phyloP scores from a whole-genome alignment of 2,888 invertebrate species.

The Drosophila kuntzei region DNA sequence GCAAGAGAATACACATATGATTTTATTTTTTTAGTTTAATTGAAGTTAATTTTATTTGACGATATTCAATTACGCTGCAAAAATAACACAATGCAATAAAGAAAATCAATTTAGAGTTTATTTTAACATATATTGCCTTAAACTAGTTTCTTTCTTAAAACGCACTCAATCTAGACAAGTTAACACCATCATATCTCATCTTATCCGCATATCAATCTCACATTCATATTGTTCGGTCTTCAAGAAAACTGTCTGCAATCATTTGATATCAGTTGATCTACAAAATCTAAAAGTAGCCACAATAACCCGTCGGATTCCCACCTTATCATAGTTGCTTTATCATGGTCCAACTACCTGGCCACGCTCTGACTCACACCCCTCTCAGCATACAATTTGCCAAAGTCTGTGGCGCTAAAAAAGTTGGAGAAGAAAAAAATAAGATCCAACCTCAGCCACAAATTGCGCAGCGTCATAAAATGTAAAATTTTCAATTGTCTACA shows the following conservation, averaged over 20 bases:
- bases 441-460: constrained; percentile 62
- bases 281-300: neutral
- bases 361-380: constrained; percentile 5
- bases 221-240: constrained; percentile 1
- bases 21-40: constrained; percentile 33
- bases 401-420: constrained; percentile 44
- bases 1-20: constrained; percentile 5
- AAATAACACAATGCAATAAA: constrained; percentile 3
- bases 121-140: neutral
- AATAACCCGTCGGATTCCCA: constrained; percentile 3
- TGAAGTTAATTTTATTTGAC: constrained; percentile 55
- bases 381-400: constrained; percentile 53
- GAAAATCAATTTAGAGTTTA: neutral
- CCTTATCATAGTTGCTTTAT: constrained; percentile 11
- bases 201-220: constrained; percentile 2
- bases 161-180: constrained; percentile 4
- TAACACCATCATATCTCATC: constrained; percentile 13
- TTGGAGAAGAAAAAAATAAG: constrained; percentile 1
- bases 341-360: constrained; percentile 30
- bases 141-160: neutral
- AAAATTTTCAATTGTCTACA: constrained; percentile 80
- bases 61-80: constrained; percentile 35
- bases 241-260: constrained; percentile 2
- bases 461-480: constrained; percentile 80
- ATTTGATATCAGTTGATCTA: constrained; percentile 13